Evolutionary conservation across 2,113 vertebrate species (phyloP), one percentile per base, ranked within the genome.

Genomic region (Heteronetta atricapilla): DNA sequence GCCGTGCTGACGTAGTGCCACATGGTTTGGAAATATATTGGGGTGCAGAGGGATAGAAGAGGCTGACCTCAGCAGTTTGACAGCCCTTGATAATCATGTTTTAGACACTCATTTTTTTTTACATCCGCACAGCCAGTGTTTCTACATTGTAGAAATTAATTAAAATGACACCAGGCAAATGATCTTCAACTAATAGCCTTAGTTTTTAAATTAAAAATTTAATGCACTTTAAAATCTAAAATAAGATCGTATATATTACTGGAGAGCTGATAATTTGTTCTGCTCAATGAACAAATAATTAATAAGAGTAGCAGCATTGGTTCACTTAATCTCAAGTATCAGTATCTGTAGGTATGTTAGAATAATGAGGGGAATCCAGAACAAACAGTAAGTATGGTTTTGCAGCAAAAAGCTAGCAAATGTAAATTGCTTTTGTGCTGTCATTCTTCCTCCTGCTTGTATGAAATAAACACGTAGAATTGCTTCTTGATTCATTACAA

Each of bases 181-280:
- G 52, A 5, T 42, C 58, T 87, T 78, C 80, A 70, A 59, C 82
- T 87, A 89, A 78, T 42, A 73, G 50, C 77, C 40, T 70, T 23
- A 69, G 23, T 66, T 81, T 52, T 89, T 31, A 40, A 74, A 73
- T 73, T 80, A 77, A 89, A 80, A 93, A 82, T 22, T 69, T 82
- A 88, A 62, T 73, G 40, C 66, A 2, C 26, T 91, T 87, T 22
- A 50, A 68, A 85, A 59, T 62, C 22, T 38, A 9, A 70, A 93
- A 50, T 40, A 28, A 15, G n/a, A 77, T 80, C 38, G 1, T 74
- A 28, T 1, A 4, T 34, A 1, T 66, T 80, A 78, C 21, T 29
- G 68, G 87, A 82, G 70, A 95, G 84, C 58, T 77, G 74, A 8
- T 13, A 18, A 44, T 88, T 93, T 86, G 78, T 95, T 91, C 63